Conservation (phyloP, 2,113 vertebrate species). For the zebrafish (Danio rerio) region GRCz12tu NC_133185.1:31138001-31138500, state of each 20-base stretch:
- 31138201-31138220: not conserved
- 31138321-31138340: no score
- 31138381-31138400: no score
- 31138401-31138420: no score
- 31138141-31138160: not conserved
- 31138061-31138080: no score
- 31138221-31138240: not conserved
- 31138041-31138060: no score
- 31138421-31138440: no score
- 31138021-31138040: constrained; percentile 12
- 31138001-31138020: constrained; percentile 8
- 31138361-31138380: no score
- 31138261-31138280: not conserved
- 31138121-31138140: not conserved
- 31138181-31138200: not conserved
- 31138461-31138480: no score
- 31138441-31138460: no score
- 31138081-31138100: constrained; percentile 19
- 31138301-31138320: no score
- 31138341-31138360: no score
- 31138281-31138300: not conserved
- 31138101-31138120: not conserved
- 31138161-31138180: constrained; percentile 17
- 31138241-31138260: not conserved
- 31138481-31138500: no score